These are phyloP conservation scores for Trachythela sp. DNA, from an alignment of 64 coral and sea anemone genomes.

Conservation along the genomic window DNA sequence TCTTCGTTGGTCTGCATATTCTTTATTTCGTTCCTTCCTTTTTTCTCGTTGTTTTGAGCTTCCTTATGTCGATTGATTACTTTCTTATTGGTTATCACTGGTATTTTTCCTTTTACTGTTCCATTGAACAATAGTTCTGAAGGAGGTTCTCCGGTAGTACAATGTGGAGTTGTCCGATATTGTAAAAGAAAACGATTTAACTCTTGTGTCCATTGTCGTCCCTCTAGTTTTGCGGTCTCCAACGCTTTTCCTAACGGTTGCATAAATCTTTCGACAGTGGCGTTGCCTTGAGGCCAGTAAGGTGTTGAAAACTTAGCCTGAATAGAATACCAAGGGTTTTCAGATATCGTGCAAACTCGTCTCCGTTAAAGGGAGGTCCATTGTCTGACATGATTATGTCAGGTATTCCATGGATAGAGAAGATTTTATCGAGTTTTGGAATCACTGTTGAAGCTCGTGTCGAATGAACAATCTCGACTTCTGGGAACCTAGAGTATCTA, in stretches of 20 bases:
- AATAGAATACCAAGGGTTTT: background rate
- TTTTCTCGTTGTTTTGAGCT: background rate
- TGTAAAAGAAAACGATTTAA: background rate
- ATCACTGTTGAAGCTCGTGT: background rate
- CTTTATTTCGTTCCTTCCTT: background rate
- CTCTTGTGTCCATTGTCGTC: background rate
- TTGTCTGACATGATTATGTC: background rate
- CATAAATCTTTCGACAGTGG: background rate
- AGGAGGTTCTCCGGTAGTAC: background rate
- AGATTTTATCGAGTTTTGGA: background rate
- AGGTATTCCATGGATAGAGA: background rate
- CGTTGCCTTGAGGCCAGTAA: background rate
- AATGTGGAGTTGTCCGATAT: background rate
- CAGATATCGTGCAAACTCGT: background rate
- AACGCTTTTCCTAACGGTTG: background rate
- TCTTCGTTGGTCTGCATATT: background rate
- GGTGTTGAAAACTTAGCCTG: background rate
- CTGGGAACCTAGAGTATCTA: too few species aligned
- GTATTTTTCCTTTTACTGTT: background rate
- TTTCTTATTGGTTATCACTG: background rate
- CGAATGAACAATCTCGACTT: background rate
- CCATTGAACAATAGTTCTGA: background rate
- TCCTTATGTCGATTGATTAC: background rate
- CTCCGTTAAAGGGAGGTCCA: background rate
- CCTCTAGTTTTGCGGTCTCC: background rate